Conservation (phyloP, 2,113 vertebrate species). For the Lepus europaeus region DNA sequence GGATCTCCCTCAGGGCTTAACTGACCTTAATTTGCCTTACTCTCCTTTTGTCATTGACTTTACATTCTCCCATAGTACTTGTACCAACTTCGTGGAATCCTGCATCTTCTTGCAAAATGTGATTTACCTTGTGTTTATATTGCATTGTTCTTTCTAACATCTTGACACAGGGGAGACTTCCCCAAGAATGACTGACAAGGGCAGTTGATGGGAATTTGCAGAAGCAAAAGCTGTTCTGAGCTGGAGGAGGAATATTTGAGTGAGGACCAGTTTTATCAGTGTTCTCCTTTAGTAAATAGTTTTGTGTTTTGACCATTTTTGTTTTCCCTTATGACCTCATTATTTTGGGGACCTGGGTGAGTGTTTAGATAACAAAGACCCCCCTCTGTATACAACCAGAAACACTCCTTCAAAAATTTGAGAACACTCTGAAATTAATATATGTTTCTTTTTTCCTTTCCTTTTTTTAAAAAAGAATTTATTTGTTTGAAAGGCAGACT, state of each 20-base stretch:
- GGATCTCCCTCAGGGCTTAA: neutral
- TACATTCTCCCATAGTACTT: constrained; percentile 14
- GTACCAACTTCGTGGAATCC: neutral
- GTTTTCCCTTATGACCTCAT: neutral
- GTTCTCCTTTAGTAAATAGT: constrained; percentile 54
- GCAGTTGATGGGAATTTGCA: constrained; percentile 40
- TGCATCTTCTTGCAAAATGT: constrained; percentile 47
- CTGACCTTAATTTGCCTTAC: constrained; percentile 10
- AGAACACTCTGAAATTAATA: constrained; percentile 40
- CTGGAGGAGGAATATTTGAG: neutral
- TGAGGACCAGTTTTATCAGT: constrained; percentile 51
- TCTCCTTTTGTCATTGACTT: constrained; percentile 34
- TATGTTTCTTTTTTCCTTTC: neutral
- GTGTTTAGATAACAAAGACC: neutral
- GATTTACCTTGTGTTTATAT: constrained; percentile 3
- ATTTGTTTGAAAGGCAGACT: no score
- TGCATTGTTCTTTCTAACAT: neutral
- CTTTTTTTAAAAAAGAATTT: no score
- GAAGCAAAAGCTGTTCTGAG: constrained; percentile 1
- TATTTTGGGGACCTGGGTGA: constrained; percentile 3
- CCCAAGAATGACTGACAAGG: neutral
- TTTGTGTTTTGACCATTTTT: constrained; percentile 50
- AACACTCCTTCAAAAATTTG: constrained; percentile 23
- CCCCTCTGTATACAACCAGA: neutral
- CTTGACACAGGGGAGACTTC: neutral